Percentiles rank a stretch among this genome's conserved stretches.
phyloP scores from a whole-genome alignment of 92 coral and sea anemone species.

The Epizoanthus stellaris region DNA sequence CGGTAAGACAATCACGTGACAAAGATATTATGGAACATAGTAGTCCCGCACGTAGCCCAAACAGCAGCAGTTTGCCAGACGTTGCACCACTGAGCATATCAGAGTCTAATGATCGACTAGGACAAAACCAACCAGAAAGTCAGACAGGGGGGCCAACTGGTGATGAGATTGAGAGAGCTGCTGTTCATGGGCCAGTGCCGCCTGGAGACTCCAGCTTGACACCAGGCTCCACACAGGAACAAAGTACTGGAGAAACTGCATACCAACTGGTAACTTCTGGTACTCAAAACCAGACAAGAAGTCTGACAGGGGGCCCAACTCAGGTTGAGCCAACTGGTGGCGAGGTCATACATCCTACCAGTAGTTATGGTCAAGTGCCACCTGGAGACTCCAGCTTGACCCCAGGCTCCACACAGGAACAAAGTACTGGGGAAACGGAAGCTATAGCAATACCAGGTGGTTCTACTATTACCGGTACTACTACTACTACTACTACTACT shows the following conservation, averaged over 20 bases:
- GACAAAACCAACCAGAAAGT: background rate
- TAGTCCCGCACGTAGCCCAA: background rate
- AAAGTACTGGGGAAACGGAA: background rate
- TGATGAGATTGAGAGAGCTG: background rate
- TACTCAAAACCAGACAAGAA: background rate
- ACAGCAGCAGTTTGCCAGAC: background rate
- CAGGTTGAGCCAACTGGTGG: background rate
- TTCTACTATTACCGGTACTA: background rate
- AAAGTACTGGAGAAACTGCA: background rate
- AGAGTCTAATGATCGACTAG: background rate
- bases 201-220: background rate
- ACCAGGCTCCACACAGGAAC: constrained; percentile 3
- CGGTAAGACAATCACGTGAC: background rate
- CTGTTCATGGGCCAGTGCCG: background rate
- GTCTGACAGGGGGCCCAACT: background rate
- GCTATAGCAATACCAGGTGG: background rate
- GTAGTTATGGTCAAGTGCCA: background rate
- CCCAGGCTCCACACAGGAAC: constrained; percentile 5
- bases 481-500: too few species aligned
- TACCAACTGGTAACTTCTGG: background rate
- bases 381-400: background rate
- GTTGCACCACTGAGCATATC: background rate
- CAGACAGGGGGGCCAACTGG: too few species aligned
- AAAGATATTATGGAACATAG: background rate
- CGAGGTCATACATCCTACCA: background rate